A percentile compares a stretch with the other conserved stretches of the same genome.
Conservation (phyloP, 2,797 vertebrate species). For the Heterohyrax brucei region DNA sequence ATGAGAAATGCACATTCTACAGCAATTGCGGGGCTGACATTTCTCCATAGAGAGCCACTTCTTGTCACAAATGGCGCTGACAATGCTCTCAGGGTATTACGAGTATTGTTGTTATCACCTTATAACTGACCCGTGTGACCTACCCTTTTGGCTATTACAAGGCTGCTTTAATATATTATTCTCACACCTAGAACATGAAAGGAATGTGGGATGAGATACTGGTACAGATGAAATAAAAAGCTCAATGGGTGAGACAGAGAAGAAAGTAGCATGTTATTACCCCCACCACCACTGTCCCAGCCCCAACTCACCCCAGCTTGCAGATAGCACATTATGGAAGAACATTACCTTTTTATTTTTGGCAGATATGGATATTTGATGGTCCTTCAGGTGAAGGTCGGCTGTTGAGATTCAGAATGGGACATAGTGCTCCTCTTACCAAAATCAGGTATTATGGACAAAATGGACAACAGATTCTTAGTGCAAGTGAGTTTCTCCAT, state of each 20-base stretch:
- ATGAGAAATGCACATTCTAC: conserved; percentile 95
- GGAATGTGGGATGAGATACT: neutral
- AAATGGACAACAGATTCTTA: conserved; percentile 96
- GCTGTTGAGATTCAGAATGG: conserved; percentile 94
- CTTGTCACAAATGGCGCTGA: conserved; percentile 96
- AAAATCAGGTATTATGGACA: conserved; percentile 95
- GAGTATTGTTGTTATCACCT: conserved; percentile 14
- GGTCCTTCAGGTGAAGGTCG: conserved; percentile 94
- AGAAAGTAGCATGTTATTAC: neutral
- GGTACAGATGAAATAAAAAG: neutral
- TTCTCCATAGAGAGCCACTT: conserved; percentile 96
- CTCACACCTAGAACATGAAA: conserved; percentile 4
- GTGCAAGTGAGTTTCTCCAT: conserved; percentile 92
- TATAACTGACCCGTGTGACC: neutral
- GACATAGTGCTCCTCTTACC: conserved; percentile 96
- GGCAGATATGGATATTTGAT: conserved; percentile 98
- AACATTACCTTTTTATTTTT: conserved; percentile 70
- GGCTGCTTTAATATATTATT: neutral
- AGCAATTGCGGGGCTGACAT: conserved; percentile 95
- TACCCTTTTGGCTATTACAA: conserved; percentile 6
- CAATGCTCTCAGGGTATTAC: conserved; percentile 95
- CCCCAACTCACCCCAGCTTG: neutral
- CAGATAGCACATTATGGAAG: neutral
- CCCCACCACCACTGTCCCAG: neutral
- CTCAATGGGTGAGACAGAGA: neutral